Evolutionary conservation across 1,140 invertebrate genomes (phyloP).

Genomic region (Drosophila nebulosa): DNA sequence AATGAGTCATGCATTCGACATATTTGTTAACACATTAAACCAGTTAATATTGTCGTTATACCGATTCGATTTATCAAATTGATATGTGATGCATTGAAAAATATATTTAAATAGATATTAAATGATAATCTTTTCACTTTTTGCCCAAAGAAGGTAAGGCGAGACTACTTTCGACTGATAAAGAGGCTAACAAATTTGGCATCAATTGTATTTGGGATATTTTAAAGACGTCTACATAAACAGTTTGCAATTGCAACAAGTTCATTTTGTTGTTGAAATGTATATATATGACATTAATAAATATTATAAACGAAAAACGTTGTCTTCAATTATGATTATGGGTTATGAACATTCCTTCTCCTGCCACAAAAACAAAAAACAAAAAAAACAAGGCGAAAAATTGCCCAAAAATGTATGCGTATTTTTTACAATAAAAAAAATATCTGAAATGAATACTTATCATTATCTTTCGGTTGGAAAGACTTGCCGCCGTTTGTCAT

Average conservation of each 20-base stretch:
- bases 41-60: too few relatives aligned
- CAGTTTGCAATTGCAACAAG: neutral
- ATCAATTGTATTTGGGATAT: too few relatives aligned
- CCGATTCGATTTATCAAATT: too few relatives aligned
- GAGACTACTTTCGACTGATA: too few relatives aligned
- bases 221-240: neutral
- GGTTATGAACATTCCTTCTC: conserved; percentile 8
- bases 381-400: conserved; percentile 9
- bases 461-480: conserved; percentile 53
- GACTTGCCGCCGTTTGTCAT: conserved; percentile 74
- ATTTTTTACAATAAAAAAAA: conserved; percentile 29
- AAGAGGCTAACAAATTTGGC: too few relatives aligned
- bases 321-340: conserved; percentile 10
- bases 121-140: too few relatives aligned
- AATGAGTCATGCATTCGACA: too few relatives aligned
- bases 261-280: neutral
- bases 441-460: conserved; percentile 67
- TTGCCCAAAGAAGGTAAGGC: too few relatives aligned
- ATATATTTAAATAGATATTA: too few relatives aligned
- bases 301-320: conserved; percentile 2
- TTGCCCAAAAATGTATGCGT: conserved; percentile 17
- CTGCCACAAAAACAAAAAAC: conserved; percentile 19
- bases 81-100: too few relatives aligned
- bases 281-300: conserved; percentile 6
- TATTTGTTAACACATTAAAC: too few relatives aligned